Conservation (phyloP, 2,797 vertebrate species). For the Sebastes vulpes region DNA sequence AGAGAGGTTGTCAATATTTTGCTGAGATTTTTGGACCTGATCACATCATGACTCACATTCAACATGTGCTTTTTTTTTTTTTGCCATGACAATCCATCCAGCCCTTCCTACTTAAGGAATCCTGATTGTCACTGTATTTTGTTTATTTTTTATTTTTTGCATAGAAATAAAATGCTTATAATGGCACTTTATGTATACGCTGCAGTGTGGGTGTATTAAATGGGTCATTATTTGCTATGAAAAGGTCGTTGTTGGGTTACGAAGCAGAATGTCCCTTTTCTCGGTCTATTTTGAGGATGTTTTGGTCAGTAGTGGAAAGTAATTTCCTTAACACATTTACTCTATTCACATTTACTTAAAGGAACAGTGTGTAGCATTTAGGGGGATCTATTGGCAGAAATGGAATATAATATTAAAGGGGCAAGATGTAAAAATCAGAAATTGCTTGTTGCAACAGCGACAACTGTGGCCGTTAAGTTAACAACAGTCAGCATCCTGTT, state of each 20-base stretch:
- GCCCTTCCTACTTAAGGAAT: slow-evolving; percentile 50
- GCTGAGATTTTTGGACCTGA: slow-evolving; percentile 22
- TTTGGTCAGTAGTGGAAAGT: background rate
- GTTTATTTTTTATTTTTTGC: slow-evolving; percentile 53
- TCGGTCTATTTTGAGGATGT: background rate
- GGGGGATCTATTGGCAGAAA: background rate
- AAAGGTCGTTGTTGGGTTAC: background rate
- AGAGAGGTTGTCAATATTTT: background rate
- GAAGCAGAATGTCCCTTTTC: background rate
- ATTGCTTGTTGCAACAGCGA: no score
- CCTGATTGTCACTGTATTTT: slow-evolving; percentile 75
- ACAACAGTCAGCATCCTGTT: no score
- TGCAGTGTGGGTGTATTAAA: slow-evolving; percentile 34
- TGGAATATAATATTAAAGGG: background rate
- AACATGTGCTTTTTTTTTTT: slow-evolving; percentile 49
- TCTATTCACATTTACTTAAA: background rate
- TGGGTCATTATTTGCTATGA: background rate
- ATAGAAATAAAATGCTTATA: slow-evolving; percentile 84
- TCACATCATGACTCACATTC: slow-evolving; percentile 28
- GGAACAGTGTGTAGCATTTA: no score
- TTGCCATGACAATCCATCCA: slow-evolving; percentile 85
- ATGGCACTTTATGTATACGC: slow-evolving; percentile 81
- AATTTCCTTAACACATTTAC: background rate
- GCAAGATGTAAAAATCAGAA: no score
- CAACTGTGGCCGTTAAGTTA: no score